phyloP scores from a whole-genome alignment of 2,888 invertebrate species.

The Tenthredo notha region DNA sequence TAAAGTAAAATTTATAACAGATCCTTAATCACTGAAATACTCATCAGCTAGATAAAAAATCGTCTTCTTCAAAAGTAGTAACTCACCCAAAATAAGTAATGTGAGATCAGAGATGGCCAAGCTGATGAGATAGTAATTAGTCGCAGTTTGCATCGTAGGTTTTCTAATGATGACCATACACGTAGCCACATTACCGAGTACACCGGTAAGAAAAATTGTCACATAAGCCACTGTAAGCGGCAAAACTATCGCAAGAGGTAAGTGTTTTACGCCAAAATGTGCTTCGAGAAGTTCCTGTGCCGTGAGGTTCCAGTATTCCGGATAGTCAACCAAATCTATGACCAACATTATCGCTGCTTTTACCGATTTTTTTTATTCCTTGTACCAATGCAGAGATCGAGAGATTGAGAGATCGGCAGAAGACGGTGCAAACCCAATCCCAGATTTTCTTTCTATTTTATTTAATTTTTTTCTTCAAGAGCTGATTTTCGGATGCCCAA shows the following conservation, averaged over 20 bases:
- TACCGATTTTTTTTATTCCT: background rate
- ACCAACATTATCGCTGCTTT: background rate
- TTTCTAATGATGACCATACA: constrained; percentile 92
- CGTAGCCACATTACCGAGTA: constrained; percentile 91
- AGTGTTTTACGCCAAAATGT: constrained; percentile 77
- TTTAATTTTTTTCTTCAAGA: background rate
- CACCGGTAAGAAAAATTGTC: constrained; percentile 90
- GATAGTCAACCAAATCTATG: background rate
- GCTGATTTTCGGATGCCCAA: background rate
- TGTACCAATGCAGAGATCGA: background rate
- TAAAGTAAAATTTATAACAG: background rate
- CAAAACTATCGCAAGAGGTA: constrained; percentile 72
- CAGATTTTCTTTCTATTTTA: background rate
- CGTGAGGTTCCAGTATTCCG: constrained; percentile 68
- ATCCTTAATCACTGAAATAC: background rate
- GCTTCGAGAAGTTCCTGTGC: constrained; percentile 74
- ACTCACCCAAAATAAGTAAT: constrained; percentile 90
- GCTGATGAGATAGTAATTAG: constrained; percentile 95
- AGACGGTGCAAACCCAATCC: background rate
- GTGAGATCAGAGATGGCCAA: constrained; percentile 92
- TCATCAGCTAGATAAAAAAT: background rate
- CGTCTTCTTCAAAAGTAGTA: background rate
- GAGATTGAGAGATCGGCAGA: background rate
- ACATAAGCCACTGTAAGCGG: constrained; percentile 87
- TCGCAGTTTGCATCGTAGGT: constrained; percentile 92